Base-by-base conservation (phyloP, 1,140 invertebrate genomes). In the Colletes latitarsis region DNA sequence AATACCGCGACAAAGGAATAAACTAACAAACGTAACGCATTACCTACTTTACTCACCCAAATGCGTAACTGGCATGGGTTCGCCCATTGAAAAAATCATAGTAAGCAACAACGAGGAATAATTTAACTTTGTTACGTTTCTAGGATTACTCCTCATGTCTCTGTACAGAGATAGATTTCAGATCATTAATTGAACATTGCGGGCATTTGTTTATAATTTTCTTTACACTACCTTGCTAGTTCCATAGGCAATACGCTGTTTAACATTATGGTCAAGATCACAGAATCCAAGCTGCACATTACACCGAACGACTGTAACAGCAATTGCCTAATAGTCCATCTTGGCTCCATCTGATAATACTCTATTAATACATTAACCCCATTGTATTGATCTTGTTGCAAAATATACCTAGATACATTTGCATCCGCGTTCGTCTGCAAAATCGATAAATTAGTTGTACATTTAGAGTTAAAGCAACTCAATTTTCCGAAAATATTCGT, bases 271-370 rank as follows among this genome's bases (percentile, higher is more conserved):
- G 95, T 96, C 12, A 98, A 94, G 72, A 97, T 96, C 17, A 96
- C 95, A 66, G 95, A 94, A 92, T 98, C 97, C 73, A 98, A 93
- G 63, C 96, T 96, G 91, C 97, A 98, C 95, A 98, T 96, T 66
- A 97, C 95, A 60, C 96, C 96, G 93, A 98, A 98, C 17, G 96
- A 96, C 94, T 98, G 94, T 68, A 98, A 93, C 53, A 98, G 93
- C 1, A 97, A 93, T 81, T 97, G 95, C 80, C 98, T 95, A 82
- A 98, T 96, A 0, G 96, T 96, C 96, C 96, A 97, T 85, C 97
- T 94, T 4, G 96, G 95, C 93, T 98, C 98, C 98, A 98, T 98
- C 93, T 98, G 97, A 92, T 98, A 98, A 94, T 97, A 98, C 83
- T 97, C 96, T 68, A 97, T 96, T 62, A 98, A 92, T 82, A 96